phyloP scores from a whole-genome alignment of 2,888 invertebrate genomes.

The Mongoloraphidia duomilia region DNA sequence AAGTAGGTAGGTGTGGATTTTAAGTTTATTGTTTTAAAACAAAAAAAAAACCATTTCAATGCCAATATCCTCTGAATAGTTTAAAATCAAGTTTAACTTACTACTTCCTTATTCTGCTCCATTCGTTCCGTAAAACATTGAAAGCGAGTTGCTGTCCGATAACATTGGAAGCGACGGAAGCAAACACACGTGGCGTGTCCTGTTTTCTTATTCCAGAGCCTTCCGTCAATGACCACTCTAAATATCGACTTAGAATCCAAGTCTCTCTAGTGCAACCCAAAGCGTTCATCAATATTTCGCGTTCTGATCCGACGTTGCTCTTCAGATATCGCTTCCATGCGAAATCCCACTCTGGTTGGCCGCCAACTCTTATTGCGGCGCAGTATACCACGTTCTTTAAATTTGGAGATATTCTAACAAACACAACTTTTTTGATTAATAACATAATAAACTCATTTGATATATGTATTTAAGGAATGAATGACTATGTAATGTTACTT shows the following conservation, averaged over 20 bases:
- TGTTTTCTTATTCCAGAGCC: conserved; percentile 70
- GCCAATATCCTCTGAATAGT: background rate
- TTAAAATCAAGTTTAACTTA: conserved; percentile 32
- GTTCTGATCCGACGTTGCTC: conserved; percentile 68
- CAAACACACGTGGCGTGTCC: conserved; percentile 63
- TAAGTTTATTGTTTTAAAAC: too few species aligned
- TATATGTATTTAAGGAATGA: background rate
- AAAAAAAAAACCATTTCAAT: too few species aligned
- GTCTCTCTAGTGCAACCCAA: conserved; percentile 72
- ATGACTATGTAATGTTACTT: conserved; percentile 24
- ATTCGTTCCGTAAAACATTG: conserved; percentile 61
- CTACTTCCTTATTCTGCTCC: conserved; percentile 56
- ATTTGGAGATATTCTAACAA: conserved; percentile 63
- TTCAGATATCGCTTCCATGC: conserved; percentile 64
- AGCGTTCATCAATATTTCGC: conserved; percentile 58
- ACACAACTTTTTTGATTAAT: background rate
- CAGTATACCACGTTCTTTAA: conserved; percentile 75
- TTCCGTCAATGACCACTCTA: conserved; percentile 57
- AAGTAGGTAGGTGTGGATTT: too few species aligned
- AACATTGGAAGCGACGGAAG: conserved; percentile 57
- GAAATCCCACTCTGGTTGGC: conserved; percentile 78
- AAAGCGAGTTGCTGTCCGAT: conserved; percentile 73
- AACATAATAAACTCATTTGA: background rate
- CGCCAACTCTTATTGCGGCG: conserved; percentile 68
- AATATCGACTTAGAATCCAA: conserved; percentile 66